Conservation (phyloP, 2,113 vertebrate genomes). For the Tricholaema leucomelas region DNA sequence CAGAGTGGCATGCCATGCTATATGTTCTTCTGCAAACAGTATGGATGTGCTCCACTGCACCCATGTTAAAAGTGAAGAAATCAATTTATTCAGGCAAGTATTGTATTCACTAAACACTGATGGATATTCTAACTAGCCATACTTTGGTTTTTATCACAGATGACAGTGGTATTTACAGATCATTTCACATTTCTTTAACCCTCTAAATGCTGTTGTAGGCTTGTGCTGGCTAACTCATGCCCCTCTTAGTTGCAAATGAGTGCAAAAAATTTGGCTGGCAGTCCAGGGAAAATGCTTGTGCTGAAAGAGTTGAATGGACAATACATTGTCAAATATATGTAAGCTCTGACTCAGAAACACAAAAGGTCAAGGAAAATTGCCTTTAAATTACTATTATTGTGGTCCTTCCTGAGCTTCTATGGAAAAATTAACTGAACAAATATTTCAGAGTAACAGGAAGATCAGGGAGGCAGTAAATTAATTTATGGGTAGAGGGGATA, state of each 20-base stretch:
- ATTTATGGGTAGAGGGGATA: not conserved
- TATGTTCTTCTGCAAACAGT: accelerated
- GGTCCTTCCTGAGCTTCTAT: not conserved
- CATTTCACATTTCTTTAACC: constrained; percentile 17
- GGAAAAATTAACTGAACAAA: not conserved
- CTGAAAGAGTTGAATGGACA: not conserved
- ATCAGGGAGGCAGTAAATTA: not conserved
- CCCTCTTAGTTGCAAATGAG: not conserved
- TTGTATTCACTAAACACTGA: not conserved
- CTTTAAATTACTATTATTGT: not conserved
- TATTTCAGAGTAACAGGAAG: not conserved
- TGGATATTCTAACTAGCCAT: not conserved
- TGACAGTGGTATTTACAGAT: not conserved
- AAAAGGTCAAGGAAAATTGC: constrained; percentile 13
- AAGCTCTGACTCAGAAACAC: not conserved
- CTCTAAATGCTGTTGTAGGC: not conserved
- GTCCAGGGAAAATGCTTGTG: not conserved
- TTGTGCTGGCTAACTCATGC: not conserved
- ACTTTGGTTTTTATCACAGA: not conserved
- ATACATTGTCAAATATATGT: not conserved
- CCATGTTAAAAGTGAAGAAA: not conserved
- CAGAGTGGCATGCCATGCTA: not conserved
- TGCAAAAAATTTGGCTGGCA: not conserved
- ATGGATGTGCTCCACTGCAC: not conserved
- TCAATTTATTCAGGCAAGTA: not conserved